Evolutionary conservation across 1,140 invertebrate genomes (phyloP), one percentile per base, ranked within the genome.

Genomic region (Drosophila sp.): DNA sequence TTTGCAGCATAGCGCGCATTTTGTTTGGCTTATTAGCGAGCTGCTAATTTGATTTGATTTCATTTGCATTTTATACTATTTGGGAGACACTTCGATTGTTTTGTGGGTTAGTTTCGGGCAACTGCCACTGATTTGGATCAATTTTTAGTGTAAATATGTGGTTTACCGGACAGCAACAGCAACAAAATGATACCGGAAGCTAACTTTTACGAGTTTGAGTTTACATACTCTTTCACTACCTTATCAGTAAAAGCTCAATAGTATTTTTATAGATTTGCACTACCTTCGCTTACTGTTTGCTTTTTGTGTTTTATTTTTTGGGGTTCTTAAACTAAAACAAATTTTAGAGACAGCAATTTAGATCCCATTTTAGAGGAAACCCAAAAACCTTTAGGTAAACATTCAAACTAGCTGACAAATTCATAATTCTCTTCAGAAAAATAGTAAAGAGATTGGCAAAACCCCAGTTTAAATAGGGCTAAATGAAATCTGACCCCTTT

Each of bases 11-110:
- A 58, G 60, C 67, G 70, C 27, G 64, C 75, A 82, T 82, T 82
- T 72, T 83, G 72, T 86, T 87, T 82, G 69, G 82, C 79, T 86
- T 86, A 86, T 86, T 86, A 86, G 79, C 83, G 76, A 66, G 67
- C 57, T 71, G 72, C 72, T 74, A 85, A 85, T 73, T 76, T 73
- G 58, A 80, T 72, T 75, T 56, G 35, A 61, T 40, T 60, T 66
- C 65, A 69, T 76, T 70, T 85, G 66, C 76, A 63, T 66, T 75
- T 64, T 69, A 55, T 63, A 50, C 62, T 25, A 47, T 47, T 47
- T 47, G 17, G 44, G 40, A 35, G 56, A 44, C 27, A 27, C 25
- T 61, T 30, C 30, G 35, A 61, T 56, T 75, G 66, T 66, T 70
- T 64, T 65, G 38, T 38, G 35, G 58, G 29, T 32, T 60, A 40